Percentiles rank a stretch among this genome's conserved stretches.
phyloP scores from a whole-genome alignment of 1,140 invertebrate species.

The Drosophila ficusphila region DNA sequence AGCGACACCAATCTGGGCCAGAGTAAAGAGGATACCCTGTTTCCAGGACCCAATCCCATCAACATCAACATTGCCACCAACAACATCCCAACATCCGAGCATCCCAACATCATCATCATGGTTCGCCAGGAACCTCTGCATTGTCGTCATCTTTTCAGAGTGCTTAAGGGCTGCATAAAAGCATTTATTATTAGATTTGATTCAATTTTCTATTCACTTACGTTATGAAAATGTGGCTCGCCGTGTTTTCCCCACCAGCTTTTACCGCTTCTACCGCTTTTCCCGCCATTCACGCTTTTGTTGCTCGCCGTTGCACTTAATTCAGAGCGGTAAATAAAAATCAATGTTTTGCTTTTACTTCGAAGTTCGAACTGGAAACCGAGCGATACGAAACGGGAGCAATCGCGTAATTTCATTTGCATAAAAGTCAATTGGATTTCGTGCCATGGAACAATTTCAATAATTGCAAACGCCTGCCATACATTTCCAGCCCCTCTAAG shows the following conservation, averaged over 20 bases:
- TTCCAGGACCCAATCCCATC: constrained; percentile 4
- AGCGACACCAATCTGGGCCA: constrained; percentile 72
- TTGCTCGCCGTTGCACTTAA: constrained; percentile 60
- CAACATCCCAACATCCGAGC: background rate
- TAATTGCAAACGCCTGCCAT: constrained; percentile 59
- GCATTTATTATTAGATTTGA: constrained; percentile 83
- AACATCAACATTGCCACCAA: constrained; percentile 1
- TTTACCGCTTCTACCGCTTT: background rate
- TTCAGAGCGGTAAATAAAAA: constrained; percentile 77
- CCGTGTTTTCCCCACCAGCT: constrained; percentile 33
- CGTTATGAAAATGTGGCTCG: constrained; percentile 80
- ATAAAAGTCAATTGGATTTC: constrained; percentile 80
- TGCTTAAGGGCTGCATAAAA: constrained; percentile 83
- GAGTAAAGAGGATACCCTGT: constrained; percentile 13
- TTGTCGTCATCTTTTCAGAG: constrained; percentile 80
- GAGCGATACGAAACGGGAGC: constrained; percentile 34
- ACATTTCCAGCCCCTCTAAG: constrained; percentile 45
- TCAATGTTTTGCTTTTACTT: constrained; percentile 73
- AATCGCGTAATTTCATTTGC: constrained; percentile 79
- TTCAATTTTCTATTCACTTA: constrained; percentile 83
- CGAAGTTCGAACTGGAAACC: constrained; percentile 11
- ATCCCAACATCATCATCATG: background rate
- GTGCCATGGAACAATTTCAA: constrained; percentile 73
- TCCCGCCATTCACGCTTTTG: constrained; percentile 5
- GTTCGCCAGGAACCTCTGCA: constrained; percentile 31